Percentiles rank a stretch among this genome's conserved stretches.
Conservation (phyloP, 2,113 vertebrate species). For the Astatotilapia flaviijosephi region DNA sequence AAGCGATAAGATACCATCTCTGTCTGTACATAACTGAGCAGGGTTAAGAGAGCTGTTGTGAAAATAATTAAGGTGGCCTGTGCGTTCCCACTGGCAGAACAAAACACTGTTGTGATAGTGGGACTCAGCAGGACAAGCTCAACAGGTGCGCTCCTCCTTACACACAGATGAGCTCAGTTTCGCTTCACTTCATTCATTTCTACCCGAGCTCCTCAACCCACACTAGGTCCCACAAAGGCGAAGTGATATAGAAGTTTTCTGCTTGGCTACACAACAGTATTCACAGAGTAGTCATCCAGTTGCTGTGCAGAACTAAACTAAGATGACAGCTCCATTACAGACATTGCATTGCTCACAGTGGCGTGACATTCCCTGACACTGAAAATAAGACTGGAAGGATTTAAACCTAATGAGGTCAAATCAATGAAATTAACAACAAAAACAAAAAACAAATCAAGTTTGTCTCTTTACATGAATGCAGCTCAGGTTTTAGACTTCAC, state of each 20-base stretch:
- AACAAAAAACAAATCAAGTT: background rate
- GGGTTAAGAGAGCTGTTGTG: background rate
- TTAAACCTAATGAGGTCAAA: background rate
- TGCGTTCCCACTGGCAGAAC: background rate
- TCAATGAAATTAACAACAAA: background rate
- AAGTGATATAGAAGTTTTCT: background rate
- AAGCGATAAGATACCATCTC: background rate
- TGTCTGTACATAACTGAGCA: background rate
- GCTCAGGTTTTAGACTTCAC: background rate
- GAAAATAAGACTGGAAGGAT: background rate
- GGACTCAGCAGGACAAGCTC: constrained; percentile 1
- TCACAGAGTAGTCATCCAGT: background rate
- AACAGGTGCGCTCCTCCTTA: background rate
- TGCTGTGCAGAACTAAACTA: background rate
- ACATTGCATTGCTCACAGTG: background rate
- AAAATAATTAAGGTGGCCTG: constrained; percentile 33
- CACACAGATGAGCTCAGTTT: background rate
- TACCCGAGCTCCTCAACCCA: background rate
- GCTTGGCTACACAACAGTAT: background rate
- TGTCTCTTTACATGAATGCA: rapidly evolving
- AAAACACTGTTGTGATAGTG: constrained; percentile 56
- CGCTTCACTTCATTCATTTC: background rate
- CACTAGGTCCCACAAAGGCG: background rate
- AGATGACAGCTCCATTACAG: background rate
- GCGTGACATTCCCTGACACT: background rate